These are phyloP conservation scores for Sylvia borin DNA, from an alignment of 2,797 vertebrate species.

Conservation along the genomic window DNA sequence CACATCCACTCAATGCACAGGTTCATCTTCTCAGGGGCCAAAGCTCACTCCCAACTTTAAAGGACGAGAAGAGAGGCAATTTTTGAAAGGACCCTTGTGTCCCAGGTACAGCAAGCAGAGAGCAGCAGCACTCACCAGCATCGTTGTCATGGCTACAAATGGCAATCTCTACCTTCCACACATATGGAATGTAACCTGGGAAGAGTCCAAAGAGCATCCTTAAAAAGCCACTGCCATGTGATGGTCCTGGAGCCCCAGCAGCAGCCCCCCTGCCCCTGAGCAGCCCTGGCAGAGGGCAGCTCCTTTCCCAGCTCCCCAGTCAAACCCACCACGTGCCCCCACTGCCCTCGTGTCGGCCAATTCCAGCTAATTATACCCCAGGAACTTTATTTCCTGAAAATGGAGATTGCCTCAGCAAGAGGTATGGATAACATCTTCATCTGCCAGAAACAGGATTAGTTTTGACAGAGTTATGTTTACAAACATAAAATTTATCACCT, in stretches of 20 bases:
- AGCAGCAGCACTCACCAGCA: not conserved
- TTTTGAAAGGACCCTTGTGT: not conserved
- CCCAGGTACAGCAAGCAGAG: not conserved
- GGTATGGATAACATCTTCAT: constrained; percentile 78
- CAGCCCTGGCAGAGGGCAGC: not conserved
- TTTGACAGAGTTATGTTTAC: constrained; percentile 84
- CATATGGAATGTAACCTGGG: not conserved
- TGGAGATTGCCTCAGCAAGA: constrained; percentile 67
- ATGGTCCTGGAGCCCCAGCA: not conserved
- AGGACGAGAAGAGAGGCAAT: not conserved
- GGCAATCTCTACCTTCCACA: not conserved
- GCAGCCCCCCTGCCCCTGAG: not conserved
- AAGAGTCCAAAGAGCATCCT: constrained; percentile 5
- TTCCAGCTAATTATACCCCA: constrained; percentile 78
- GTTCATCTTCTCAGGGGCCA: not conserved
- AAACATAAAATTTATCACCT: constrained; percentile 77
- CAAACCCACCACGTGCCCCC: not conserved
- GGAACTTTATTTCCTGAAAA: constrained; percentile 81
- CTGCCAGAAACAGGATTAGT: constrained; percentile 76
- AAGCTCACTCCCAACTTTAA: not conserved
- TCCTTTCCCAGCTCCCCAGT: not conserved
- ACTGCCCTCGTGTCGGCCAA: not conserved
- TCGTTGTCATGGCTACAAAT: not conserved
- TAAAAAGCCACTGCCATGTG: not conserved
- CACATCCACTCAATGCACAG: not conserved